Conservation (phyloP, 2,888 invertebrate genomes). For the Hirtodrosophila confusa region DNA sequence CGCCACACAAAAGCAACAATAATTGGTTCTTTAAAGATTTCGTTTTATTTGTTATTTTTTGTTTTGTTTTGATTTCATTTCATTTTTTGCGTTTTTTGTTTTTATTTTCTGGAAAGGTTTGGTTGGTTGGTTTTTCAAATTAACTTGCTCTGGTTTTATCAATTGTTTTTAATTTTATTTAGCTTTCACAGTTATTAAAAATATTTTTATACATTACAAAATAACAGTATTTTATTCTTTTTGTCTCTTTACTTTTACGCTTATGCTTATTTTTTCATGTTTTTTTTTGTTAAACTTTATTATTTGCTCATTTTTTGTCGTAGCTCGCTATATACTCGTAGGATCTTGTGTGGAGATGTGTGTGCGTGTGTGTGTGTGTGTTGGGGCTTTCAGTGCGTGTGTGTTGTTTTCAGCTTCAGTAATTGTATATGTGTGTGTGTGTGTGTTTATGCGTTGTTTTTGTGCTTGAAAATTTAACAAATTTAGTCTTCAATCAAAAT, state of each 20-base stretch:
- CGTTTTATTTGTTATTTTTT: constrained; percentile 67
- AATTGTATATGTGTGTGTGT: constrained; percentile 40
- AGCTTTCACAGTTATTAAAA: constrained; percentile 85
- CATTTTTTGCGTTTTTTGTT: constrained; percentile 46
- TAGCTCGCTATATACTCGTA: constrained; percentile 65
- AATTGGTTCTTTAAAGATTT: constrained; percentile 67
- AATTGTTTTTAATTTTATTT: constrained; percentile 82
- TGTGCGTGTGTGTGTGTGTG: no score
- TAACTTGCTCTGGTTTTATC: constrained; percentile 52
- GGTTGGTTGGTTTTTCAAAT: constrained; percentile 51
- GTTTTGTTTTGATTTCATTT: constrained; percentile 33
- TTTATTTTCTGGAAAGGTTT: constrained; percentile 58
- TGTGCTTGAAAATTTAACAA: constrained; percentile 61
- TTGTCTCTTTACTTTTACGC: constrained; percentile 72
- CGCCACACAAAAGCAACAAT: constrained; percentile 62
- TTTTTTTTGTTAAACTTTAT: constrained; percentile 55
- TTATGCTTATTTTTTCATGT: constrained; percentile 68
- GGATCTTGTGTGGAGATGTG: constrained; percentile 45
- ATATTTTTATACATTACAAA: constrained; percentile 84
- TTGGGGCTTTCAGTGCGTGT: constrained; percentile 29
- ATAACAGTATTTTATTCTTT: constrained; percentile 82
- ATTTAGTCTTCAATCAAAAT: constrained; percentile 37
- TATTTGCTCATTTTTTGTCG: constrained; percentile 67
- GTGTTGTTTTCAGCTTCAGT: constrained; percentile 36
- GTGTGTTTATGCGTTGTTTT: constrained; percentile 53